Evolutionary conservation across 2,888 invertebrate genomes (phyloP).

Genomic region (Ectobius pallidus): DNA sequence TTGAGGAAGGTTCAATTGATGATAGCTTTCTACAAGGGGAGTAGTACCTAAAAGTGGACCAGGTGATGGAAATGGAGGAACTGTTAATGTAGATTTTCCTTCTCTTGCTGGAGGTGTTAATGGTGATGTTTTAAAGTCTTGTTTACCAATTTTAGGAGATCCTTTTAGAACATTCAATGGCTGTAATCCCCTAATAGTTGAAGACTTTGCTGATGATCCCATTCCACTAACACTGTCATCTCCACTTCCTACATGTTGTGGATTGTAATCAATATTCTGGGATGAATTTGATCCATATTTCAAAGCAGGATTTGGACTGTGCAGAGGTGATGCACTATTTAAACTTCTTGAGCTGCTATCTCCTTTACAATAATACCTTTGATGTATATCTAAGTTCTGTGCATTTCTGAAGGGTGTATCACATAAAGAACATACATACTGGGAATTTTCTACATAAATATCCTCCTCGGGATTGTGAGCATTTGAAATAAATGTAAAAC

Average conservation of each 20-base stretch:
- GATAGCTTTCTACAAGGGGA: conserved; percentile 73
- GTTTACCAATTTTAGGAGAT: not conserved
- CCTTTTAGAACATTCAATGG: not conserved
- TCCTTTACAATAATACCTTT: conserved; percentile 80
- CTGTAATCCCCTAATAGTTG: not conserved
- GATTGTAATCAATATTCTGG: not conserved
- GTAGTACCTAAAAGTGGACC: conserved; percentile 84
- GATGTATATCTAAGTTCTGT: conserved; percentile 81
- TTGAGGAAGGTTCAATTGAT: conserved; percentile 42
- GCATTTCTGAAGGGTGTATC: conserved; percentile 79
- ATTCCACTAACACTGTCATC: not conserved
- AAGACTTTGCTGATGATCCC: not conserved
- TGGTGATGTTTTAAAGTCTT: conserved; percentile 12
- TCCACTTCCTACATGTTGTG: not conserved
- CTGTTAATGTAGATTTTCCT: conserved; percentile 4
- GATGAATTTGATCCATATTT: conserved; percentile 8
- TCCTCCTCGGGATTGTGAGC: not conserved
- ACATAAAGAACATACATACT: conserved; percentile 77
- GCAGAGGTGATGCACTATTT: conserved; percentile 23
- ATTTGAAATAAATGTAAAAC: not conserved
- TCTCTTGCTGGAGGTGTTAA: conserved; percentile 1
- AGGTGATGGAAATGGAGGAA: conserved; percentile 73
- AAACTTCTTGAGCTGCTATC: conserved; percentile 50
- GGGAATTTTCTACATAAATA: conserved; percentile 50
- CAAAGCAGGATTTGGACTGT: conserved; percentile 23